Percentiles rank a stretch among this genome's conserved stretches.
These are phyloP conservation scores for Oryzias sinensis DNA, from an alignment of 2,797 vertebrate species.

Conservation along the genomic window DNA sequence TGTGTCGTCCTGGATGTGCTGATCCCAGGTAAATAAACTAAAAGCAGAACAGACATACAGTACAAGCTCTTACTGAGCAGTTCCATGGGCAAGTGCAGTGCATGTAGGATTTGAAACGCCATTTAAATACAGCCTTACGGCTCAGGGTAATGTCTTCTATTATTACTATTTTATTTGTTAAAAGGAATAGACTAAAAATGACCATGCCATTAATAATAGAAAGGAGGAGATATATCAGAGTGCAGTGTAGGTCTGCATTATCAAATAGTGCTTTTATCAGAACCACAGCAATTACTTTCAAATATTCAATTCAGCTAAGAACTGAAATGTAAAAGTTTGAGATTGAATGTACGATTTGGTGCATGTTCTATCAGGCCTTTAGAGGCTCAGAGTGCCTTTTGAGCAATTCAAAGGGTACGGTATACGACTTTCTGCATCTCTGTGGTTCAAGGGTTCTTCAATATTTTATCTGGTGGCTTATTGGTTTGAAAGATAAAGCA, in stretches of 20 bases:
- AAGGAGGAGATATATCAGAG: constrained; percentile 70
- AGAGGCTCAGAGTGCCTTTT: constrained; percentile 61
- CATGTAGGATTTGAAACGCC: constrained; percentile 56
- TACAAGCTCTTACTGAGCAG: constrained; percentile 37
- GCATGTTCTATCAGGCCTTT: constrained; percentile 50
- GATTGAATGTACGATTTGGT: constrained; percentile 74
- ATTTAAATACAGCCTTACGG: constrained; percentile 50
- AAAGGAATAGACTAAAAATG: constrained; percentile 80
- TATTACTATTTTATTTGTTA: constrained; percentile 84
- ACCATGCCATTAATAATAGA: constrained; percentile 73
- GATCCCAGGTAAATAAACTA: constrained; percentile 29
- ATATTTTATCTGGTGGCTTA: constrained; percentile 76
- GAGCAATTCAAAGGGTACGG: constrained; percentile 49
- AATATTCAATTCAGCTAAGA: constrained; percentile 77
- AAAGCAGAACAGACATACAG: constrained; percentile 37
- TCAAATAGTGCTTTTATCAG: constrained; percentile 83
- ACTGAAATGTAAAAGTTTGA: constrained; percentile 82
- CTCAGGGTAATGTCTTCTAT: constrained; percentile 73
- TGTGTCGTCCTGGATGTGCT: background rate
- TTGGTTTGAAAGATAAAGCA: constrained; percentile 53
- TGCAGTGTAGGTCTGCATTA: constrained; percentile 68
- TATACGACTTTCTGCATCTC: constrained; percentile 59
- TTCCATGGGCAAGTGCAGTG: constrained; percentile 36
- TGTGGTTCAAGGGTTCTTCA: constrained; percentile 51
- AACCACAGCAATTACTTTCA: constrained; percentile 69